phyloP scores from a whole-genome alignment of 2,888 invertebrate genomes.

The Glyphotaelius pellucidus region DNA sequence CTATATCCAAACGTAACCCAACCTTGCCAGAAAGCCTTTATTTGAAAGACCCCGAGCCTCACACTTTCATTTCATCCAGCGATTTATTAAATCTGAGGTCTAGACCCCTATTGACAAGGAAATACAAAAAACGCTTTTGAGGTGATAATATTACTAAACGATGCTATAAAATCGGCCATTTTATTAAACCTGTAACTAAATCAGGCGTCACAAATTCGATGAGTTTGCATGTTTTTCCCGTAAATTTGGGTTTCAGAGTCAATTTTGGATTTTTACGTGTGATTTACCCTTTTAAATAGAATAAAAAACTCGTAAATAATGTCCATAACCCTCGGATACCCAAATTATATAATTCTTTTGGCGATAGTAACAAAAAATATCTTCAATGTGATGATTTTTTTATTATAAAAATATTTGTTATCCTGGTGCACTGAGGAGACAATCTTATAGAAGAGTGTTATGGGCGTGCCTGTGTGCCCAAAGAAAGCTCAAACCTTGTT shows the following conservation, averaged over 20 bases:
- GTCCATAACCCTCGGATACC: not conserved
- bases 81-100: not conserved
- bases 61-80: not conserved
- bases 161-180: not conserved
- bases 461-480: too few relatives aligned
- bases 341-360: not conserved
- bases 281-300: not conserved
- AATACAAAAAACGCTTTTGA: not conserved
- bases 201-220: slow-evolving; percentile 2
- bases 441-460: too few relatives aligned
- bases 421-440: too few relatives aligned
- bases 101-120: not conserved
- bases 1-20: not conserved
- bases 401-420: too few relatives aligned
- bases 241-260: not conserved
- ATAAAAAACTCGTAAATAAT: not conserved
- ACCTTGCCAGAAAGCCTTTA: not conserved
- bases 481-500: too few relatives aligned
- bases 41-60: not conserved
- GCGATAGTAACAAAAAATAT: not conserved
- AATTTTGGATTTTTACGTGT: not conserved
- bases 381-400: not conserved
- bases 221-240: not conserved
- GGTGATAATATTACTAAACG: not conserved
- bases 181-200: not conserved